Percentiles rank a stretch among this genome's conserved stretches.
These are phyloP conservation scores for Gadopsis marmoratus DNA, from an alignment of 2,797 vertebrate species.

Conservation along the genomic window DNA sequence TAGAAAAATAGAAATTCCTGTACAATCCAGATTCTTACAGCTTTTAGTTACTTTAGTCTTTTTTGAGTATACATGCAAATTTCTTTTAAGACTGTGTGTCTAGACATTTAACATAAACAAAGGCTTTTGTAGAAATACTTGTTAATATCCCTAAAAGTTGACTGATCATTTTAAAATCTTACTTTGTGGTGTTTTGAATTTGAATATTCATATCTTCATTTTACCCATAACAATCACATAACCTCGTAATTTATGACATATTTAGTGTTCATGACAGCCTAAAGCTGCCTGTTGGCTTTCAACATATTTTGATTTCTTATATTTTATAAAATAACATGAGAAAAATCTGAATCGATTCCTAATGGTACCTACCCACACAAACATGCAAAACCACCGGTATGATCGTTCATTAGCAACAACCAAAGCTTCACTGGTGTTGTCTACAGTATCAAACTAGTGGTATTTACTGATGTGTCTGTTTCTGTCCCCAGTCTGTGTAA, in stretches of 20 bases:
- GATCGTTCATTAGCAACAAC: not conserved
- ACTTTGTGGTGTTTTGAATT: not conserved
- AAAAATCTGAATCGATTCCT: not conserved
- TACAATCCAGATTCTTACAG: too few species aligned
- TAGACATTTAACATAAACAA: not conserved
- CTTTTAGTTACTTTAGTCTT: not conserved
- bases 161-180: not conserved
- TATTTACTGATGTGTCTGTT: slow-evolving; percentile 80
- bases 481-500: slow-evolving; percentile 80
- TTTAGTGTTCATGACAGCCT: not conserved
- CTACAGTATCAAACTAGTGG: slow-evolving; percentile 42
- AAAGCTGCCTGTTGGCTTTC: not conserved
- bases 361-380: not conserved
- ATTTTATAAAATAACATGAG: not conserved
- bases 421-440: not conserved
- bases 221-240: not conserved
- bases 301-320: slow-evolving; percentile 16
- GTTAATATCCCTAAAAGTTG: not conserved
- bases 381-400: slow-evolving; percentile 41
- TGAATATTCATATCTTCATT: slow-evolving; percentile 2
- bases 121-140: not conserved
- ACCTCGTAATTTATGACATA: not conserved
- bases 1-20: not conserved
- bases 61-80: not conserved
- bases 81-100: not conserved